phyloP scores from a whole-genome alignment of 2,113 vertebrate genomes.

The Spea bombifrons region DNA sequence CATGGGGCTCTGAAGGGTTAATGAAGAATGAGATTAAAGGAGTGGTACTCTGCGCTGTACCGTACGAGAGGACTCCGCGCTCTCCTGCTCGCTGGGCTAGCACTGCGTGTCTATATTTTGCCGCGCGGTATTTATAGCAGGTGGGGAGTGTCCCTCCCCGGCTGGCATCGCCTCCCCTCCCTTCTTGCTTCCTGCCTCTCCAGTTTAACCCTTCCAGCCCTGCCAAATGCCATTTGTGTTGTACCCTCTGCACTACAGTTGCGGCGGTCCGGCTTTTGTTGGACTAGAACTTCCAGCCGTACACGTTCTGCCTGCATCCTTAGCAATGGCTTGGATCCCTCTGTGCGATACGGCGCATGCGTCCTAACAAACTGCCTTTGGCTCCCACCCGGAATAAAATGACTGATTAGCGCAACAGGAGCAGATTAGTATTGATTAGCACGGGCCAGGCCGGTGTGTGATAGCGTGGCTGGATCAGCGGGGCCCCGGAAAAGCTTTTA shows the following conservation, averaged over 20 bases:
- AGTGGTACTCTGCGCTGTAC: no score
- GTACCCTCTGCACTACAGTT: neutral
- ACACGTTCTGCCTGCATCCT: no score
- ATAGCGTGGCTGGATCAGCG: neutral
- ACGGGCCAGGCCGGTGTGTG: no score
- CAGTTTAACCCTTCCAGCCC: conserved; percentile 14
- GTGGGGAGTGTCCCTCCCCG: conserved; percentile 35
- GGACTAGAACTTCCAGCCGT: no score
- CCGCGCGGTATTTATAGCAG: conserved; percentile 45
- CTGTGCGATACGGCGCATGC: no score
- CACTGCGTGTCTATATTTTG: conserved; percentile 42
- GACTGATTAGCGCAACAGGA: neutral
- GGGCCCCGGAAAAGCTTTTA: neutral
- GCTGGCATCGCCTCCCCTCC: conserved; percentile 33
- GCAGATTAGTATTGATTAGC: no score
- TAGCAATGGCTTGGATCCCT: no score
- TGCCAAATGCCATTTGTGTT: neutral
- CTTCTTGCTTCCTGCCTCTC: conserved; percentile 19
- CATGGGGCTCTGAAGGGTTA: no score
- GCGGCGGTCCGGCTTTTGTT: no score
- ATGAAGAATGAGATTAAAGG: no score
- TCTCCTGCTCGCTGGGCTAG: neutral
- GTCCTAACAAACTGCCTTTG: no score
- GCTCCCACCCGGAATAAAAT: neutral
- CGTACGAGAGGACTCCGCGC: no score